A percentile compares a stretch with the other conserved stretches of the same genome.
These are phyloP conservation scores for Salticus scenicus DNA, from an alignment of 2,888 invertebrate species.

Conservation along the genomic window DNA sequence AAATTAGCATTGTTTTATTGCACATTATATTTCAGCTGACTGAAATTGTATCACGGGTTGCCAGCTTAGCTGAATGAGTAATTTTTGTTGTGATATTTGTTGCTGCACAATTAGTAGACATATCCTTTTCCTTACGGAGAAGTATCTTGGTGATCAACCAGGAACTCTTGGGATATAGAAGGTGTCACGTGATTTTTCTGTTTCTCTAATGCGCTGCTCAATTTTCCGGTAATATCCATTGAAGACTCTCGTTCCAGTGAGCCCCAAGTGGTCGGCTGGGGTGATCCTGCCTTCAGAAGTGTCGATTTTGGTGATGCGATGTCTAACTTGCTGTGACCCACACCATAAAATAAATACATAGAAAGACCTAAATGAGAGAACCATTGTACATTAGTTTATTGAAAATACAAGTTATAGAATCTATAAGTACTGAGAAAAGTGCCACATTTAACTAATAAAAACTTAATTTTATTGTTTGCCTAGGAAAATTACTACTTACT, in stretches of 20 bases:
- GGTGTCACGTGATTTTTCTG: not conserved
- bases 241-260: constrained; percentile 41
- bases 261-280: constrained; percentile 45
- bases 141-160: constrained; percentile 33
- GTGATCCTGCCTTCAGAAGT: constrained; percentile 32
- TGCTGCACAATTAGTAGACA: not conserved
- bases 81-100: too few species aligned
- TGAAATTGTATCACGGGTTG: too few species aligned
- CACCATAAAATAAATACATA: constrained; percentile 75
- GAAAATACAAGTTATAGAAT: too few species aligned
- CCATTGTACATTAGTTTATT: too few species aligned
- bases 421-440: too few species aligned
- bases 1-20: too few species aligned
- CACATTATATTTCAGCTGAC: too few species aligned
- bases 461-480: too few species aligned
- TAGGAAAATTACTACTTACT: too few species aligned
- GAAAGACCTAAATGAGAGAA: constrained; percentile 73
- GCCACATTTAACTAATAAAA: too few species aligned
- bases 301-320: constrained; percentile 37
- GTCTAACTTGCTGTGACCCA: constrained; percentile 74
- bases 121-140: constrained; percentile 25
- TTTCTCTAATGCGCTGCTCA: not conserved
- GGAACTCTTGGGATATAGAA: constrained; percentile 34
- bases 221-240: not conserved
- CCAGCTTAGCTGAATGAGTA: too few species aligned